Percentiles rank a stretch among this genome's conserved stretches.
These are phyloP conservation scores for Cyclophora punctaria DNA, from an alignment of 2,888 invertebrate species.

Conservation along the genomic window DNA sequence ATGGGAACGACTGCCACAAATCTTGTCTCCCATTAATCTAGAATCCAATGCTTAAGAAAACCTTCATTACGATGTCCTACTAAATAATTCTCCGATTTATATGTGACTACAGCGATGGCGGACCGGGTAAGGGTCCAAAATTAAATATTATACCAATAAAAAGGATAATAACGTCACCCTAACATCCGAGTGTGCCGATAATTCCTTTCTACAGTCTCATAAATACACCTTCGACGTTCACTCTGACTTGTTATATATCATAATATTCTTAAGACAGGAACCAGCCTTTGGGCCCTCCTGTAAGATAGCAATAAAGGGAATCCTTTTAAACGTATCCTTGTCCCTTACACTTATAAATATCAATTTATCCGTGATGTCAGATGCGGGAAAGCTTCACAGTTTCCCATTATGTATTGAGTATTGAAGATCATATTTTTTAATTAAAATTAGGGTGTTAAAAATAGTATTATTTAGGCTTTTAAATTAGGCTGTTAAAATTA, in stretches of 20 bases:
- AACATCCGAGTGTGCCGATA: conserved; percentile 64
- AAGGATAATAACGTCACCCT: conserved; percentile 69
- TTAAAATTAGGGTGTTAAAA: too few species aligned
- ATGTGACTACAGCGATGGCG: conserved; percentile 45
- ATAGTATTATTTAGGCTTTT: too few species aligned
- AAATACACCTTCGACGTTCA: conserved; percentile 70
- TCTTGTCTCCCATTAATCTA: conserved; percentile 8
- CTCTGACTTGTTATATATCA: conserved; percentile 70
- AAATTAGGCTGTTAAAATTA: too few species aligned
- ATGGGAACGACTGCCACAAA: conserved; percentile 9
- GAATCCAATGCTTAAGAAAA: conserved; percentile 21
- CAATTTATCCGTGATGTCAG: conserved; percentile 72
- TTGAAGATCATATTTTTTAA: conserved; percentile 15
- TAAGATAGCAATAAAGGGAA: conserved; percentile 70
- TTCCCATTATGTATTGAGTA: conserved; percentile 54
- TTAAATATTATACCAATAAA: conserved; percentile 76
- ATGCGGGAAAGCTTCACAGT: conserved; percentile 60
- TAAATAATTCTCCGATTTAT: conserved; percentile 66
- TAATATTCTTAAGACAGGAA: conserved; percentile 68
- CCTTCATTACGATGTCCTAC: conserved; percentile 22
- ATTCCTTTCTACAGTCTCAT: conserved; percentile 60
- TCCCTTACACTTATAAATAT: conserved; percentile 73
- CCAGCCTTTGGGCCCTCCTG: conserved; percentile 55
- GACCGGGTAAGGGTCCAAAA: conserved; percentile 62
- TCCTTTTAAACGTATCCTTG: conserved; percentile 69